These are phyloP conservation scores for Aquatica leii DNA, from an alignment of 2,888 invertebrate genomes.

Conservation along the genomic window DNA sequence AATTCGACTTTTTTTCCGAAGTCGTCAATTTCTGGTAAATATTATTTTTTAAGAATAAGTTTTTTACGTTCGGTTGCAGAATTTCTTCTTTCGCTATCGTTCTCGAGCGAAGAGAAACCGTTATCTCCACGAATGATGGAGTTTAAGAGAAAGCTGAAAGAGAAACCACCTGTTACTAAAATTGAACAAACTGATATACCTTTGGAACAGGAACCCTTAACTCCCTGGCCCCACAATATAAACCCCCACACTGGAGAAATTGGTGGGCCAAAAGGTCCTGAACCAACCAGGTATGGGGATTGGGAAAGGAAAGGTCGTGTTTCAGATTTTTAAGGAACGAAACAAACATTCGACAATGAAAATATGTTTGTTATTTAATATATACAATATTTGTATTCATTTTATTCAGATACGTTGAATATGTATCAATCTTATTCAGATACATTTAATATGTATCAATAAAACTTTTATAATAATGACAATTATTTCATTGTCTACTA, in stretches of 20 bases:
- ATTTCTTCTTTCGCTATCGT: background rate
- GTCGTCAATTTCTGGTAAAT: conserved; percentile 38
- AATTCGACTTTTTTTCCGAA: conserved; percentile 46
- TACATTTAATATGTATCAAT: no score
- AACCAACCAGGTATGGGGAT: conserved; percentile 98
- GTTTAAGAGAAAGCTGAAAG: conserved; percentile 77
- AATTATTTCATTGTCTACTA: background rate
- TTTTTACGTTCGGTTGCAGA: no score
- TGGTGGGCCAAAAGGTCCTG: conserved; percentile 95
- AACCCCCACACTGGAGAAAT: conserved; percentile 96
- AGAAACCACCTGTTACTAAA: conserved; percentile 71
- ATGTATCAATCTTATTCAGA: no score
- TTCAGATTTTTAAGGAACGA: conserved; percentile 89
- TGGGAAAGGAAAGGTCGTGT: conserved; percentile 99
- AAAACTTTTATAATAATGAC: background rate
- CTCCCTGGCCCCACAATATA: conserved; percentile 83
- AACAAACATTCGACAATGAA: no score
- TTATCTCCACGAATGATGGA: conserved; percentile 69
- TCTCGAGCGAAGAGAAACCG: conserved; percentile 31
- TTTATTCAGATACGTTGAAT: no score
- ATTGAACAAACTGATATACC: conserved; percentile 80
- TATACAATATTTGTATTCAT: no score
- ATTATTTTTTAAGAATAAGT: background rate
- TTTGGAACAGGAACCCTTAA: conserved; percentile 83
- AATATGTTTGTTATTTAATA: no score